Base-by-base conservation (phyloP, 2,797 vertebrate genomes). In the Sebastolobus alascanus region DNA sequence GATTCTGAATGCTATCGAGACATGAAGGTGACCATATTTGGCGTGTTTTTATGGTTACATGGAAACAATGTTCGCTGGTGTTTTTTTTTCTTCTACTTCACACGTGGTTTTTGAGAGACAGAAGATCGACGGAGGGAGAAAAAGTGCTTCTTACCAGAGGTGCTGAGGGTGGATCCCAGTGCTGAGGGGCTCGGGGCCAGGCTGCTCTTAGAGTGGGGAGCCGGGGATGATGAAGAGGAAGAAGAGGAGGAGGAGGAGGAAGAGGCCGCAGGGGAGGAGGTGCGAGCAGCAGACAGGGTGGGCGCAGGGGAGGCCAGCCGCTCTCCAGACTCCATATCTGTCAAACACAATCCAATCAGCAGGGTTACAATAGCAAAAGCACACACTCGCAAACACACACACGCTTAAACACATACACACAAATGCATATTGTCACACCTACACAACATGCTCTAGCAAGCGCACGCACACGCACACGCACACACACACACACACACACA, bases 281-380 rank as follows among this genome's bases (percentile, higher is more conserved):
- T 93, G 91, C 96, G 96, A 94, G 97, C 93, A 89, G 96, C 93
- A 93, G 97, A 96, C 87, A 97, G 97, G 94, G 94, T 95, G 74
- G 97, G 96, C 43, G 97, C 96, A 90, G 97, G 93, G 90, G 96
- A 95, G 79, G 96, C 95, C 96, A 98, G 95, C 95, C 97, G 95
- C 96, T 99, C 98, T 95, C 97, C 97, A 96, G 98, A 98, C 97
- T 99, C 98, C 98, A 99, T 99, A 95, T 96, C 98, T 99, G 83
- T 94, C 95, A 96, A 96, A 95, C 90, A 95, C 94, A 96, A 96
- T 95, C 94, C 93, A 96, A 96, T 96, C 95, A 96, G 91, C 84
- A 85, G 90, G 50, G 87, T 96, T 89, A 95, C 75, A 95, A 82
- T 92, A 94, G 91, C 91, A 93, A 50, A 88, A 92, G 89, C 87